A percentile compares a stretch with the other conserved stretches of the same genome.
phyloP scores from a whole-genome alignment of 1,140 invertebrate genomes.

The Macrosteles quadrilineatus region DNA sequence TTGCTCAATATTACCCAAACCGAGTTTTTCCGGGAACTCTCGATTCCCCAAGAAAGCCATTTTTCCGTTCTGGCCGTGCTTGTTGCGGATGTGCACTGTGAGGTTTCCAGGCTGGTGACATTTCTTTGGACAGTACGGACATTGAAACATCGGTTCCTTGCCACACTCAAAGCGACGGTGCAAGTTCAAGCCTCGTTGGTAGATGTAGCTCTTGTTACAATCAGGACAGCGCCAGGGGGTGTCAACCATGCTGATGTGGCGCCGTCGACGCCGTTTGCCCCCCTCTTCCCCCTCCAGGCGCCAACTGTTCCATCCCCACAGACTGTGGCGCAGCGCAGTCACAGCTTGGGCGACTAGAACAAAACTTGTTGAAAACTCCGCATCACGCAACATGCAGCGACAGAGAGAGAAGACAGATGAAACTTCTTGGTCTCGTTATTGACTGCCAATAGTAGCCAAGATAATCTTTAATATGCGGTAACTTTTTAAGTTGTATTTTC shows the following conservation, averaged over 20 bases:
- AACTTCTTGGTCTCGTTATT: too few relatives aligned
- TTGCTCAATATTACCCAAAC: too few relatives aligned
- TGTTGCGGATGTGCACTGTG: slow-evolving; percentile 42
- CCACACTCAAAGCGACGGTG: slow-evolving; percentile 41
- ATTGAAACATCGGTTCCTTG: slow-evolving; percentile 46
- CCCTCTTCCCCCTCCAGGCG: slow-evolving; percentile 6
- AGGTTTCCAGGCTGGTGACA: slow-evolving; percentile 31
- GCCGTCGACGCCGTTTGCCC: not conserved
- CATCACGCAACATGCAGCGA: too few relatives aligned
- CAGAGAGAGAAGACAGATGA: too few relatives aligned
- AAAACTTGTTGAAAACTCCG: too few relatives aligned
- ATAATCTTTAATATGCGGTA: too few relatives aligned
- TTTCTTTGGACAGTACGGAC: slow-evolving; percentile 44
- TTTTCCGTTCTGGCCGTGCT: slow-evolving; percentile 42
- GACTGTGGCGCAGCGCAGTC: slow-evolving; percentile 8
- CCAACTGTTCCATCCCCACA: slow-evolving; percentile 22
- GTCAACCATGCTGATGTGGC: slow-evolving; percentile 29
- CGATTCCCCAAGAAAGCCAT: not conserved
- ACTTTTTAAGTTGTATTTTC: too few relatives aligned
- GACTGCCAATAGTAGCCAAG: too few relatives aligned
- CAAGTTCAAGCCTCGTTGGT: slow-evolving; percentile 24
- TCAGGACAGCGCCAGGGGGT: slow-evolving; percentile 35
- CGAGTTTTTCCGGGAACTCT: too few relatives aligned
- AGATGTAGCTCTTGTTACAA: slow-evolving; percentile 28
- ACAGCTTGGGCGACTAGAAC: not conserved